phyloP scores from a whole-genome alignment of 2,113 vertebrate genomes.

The Malurus cyaneus region DNA sequence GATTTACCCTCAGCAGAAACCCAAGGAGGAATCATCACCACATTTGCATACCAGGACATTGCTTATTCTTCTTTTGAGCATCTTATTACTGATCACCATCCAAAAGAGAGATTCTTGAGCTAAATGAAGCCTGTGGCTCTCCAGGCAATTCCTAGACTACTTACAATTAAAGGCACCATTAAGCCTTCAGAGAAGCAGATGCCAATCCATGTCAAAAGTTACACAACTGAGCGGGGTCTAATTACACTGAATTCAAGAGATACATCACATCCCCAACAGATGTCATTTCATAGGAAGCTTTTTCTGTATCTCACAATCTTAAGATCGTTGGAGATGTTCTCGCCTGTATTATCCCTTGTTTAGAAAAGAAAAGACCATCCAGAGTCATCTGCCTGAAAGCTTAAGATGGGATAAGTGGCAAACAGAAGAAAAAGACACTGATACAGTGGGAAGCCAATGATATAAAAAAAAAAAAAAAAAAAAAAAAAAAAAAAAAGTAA shows the following conservation, averaged over 20 bases:
- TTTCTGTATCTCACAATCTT: not conserved
- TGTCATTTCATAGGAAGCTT: not conserved
- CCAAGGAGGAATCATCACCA: not conserved
- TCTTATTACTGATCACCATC: not conserved
- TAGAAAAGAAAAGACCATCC: not conserved
- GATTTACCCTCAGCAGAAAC: not conserved
- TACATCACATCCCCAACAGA: not conserved
- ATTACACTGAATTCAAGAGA: not conserved
- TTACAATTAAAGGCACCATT: constrained; percentile 45
- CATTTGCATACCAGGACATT: not conserved
- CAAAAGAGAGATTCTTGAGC: constrained; percentile 15
- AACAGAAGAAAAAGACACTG: not conserved
- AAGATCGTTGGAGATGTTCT: not conserved
- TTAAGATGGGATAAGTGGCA: not conserved
- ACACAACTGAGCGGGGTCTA: not conserved
- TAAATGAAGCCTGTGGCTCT: constrained; percentile 12
- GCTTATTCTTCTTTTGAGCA: not conserved
- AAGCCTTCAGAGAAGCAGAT: constrained; percentile 22
- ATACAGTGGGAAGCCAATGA: not conserved
- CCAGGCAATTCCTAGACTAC: constrained; percentile 10
- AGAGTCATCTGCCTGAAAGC: not conserved
- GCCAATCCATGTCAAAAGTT: not conserved
- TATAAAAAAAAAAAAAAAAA: no score
- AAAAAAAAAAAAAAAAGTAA: no score
- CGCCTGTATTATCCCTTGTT: not conserved